Conservation (phyloP, 2,797 vertebrate species). For the Staurois parvus region DNA sequence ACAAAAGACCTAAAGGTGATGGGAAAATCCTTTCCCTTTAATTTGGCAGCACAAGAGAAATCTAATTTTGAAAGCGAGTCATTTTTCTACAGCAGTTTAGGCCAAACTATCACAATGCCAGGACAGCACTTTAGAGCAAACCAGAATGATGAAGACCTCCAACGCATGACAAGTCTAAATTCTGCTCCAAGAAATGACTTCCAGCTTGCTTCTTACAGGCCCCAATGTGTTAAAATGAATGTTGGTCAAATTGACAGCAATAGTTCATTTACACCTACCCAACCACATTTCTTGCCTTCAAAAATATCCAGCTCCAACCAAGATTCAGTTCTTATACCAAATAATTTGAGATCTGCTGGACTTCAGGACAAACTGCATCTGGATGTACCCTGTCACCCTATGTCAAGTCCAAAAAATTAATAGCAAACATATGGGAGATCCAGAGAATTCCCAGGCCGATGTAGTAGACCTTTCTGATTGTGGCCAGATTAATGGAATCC, state of each 20-base stretch:
- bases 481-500: slow-evolving; percentile 73
- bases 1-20: slow-evolving; percentile 77
- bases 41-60: slow-evolving; percentile 76
- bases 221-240: slow-evolving; percentile 71
- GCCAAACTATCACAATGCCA: slow-evolving; percentile 72
- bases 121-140: slow-evolving; percentile 79
- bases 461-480: slow-evolving; percentile 72
- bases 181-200: slow-evolving; percentile 74
- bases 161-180: slow-evolving; percentile 71
- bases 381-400: slow-evolving; percentile 73
- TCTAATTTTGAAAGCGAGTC: slow-evolving; percentile 75
- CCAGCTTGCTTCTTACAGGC: slow-evolving; percentile 72
- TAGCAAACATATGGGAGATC: slow-evolving; percentile 67
- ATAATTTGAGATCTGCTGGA: slow-evolving; percentile 69
- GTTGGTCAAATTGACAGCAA: slow-evolving; percentile 74
- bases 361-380: slow-evolving; percentile 74
- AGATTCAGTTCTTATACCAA: slow-evolving; percentile 72
- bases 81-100: slow-evolving; percentile 70
- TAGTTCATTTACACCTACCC: slow-evolving; percentile 75
- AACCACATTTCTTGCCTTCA: slow-evolving; percentile 71
- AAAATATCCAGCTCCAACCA: slow-evolving; percentile 74
- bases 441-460: slow-evolving; percentile 71
- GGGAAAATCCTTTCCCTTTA: slow-evolving; percentile 76
- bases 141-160: slow-evolving; percentile 77
- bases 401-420: slow-evolving; percentile 68